Evolutionary conservation across 2,888 invertebrate species (phyloP), one percentile per base, ranked within the genome.

Genomic region (Drosophila mulleri): DNA sequence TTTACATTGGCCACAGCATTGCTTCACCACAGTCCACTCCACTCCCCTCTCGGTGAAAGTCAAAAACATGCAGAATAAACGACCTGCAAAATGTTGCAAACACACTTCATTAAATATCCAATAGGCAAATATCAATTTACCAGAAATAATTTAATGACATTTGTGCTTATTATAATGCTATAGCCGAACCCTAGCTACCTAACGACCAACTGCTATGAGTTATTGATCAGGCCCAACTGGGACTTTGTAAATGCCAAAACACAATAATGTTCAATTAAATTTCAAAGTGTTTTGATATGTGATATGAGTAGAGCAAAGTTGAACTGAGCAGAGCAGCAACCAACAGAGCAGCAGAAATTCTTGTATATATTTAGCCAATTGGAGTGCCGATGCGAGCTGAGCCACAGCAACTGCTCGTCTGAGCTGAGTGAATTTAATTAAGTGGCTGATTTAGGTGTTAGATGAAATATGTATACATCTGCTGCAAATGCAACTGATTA

Each of bases 111-210:
- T 85, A 59, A 73, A 67, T 79, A 72, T 70, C 72, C 56, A 78
- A 60, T 57, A n/a, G 54, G 57, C 62, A 80, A 70, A 82, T 75
- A 80, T 73, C 76, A 66, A 80, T 73, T 80, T 76, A 73, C 47
- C 62, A 73, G 65, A 67, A 69, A 80, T 84, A 73, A 80, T 73
- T 82, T 65, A 80, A 78, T 80, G 67, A 62, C 69, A 82, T 74
- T 74, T 62, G 56, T 74, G 71, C 74, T 67, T 76, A 72, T 80
- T 80, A 78, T 70, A 62, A 53, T 32, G 18, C 12, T 47, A 9
- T 2, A 29, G 2, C 8, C 29, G 1, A 11, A 1, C 37, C 29
- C 35, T 11, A 18, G 7, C 37, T 39, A 20, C 23, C 37, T 14
- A 12, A n/a, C 41, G 23, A 39, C 26, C 39, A 41, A 9, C 53